Evolutionary conservation across 2,113 vertebrate genomes (phyloP).

Genomic region (Plectropomus leopardus): DNA sequence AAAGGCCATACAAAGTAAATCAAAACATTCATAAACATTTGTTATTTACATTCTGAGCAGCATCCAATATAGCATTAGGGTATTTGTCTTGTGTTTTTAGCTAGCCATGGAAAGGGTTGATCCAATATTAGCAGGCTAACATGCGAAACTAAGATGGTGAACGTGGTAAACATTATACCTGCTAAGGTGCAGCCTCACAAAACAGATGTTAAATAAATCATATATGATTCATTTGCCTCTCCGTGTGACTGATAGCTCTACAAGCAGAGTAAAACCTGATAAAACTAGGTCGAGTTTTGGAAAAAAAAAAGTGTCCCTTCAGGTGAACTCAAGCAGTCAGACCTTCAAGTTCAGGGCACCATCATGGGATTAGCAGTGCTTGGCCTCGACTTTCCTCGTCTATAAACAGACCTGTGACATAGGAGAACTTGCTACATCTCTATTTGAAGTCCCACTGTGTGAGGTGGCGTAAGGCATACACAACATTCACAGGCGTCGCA

Average conservation of each 20-base stretch:
- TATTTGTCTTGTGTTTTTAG: not conserved
- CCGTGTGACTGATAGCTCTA: not conserved
- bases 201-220: not conserved
- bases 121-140: not conserved
- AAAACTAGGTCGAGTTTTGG: constrained; percentile 29
- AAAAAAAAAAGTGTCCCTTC: constrained; percentile 23
- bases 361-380: constrained; percentile 58
- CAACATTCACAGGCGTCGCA: constrained; percentile 13
- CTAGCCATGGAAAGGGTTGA: not conserved
- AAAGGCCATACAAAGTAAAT: not conserved
- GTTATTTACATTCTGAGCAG: not conserved
- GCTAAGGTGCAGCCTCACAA: not conserved
- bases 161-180: not conserved
- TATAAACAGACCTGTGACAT: constrained; percentile 74
- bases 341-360: constrained; percentile 31
- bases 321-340: constrained; percentile 46
- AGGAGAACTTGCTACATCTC: constrained; percentile 63
- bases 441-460: constrained; percentile 52
- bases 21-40: not conserved
- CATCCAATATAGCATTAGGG: not conserved
- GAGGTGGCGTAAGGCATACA: not conserved
- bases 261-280: not conserved
- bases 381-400: constrained; percentile 56
- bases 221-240: not conserved
- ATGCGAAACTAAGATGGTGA: not conserved